Evolutionary conservation across 2,797 vertebrate species (phyloP), one percentile per base, ranked within the genome.

Genomic region (Malacoraja senta): DNA sequence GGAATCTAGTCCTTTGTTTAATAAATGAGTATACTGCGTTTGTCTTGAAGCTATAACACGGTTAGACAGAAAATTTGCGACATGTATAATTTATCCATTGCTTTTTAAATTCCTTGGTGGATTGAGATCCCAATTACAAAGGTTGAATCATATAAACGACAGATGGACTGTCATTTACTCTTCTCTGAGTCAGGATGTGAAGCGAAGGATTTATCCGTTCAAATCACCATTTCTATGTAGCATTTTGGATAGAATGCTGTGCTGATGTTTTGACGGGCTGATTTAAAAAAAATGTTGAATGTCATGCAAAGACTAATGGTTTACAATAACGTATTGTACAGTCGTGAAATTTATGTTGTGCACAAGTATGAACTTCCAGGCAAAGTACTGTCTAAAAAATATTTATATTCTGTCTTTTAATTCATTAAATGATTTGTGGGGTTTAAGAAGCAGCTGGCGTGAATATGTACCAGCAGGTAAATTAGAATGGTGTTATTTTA

Each of bases 401-500:
- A 68, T 32, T 58, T 88, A 65, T 19, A 88, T 68, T 32, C 15
- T 88, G 3, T 17, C 17, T 88, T 53, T 88, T 7, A 88, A 32
- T n/a, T 32, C 8, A 19, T 88, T 88, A 88, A 15, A 88, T 63
- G n/a, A 68, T 68, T 63, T 68, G 83, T 35, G 63, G 61, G 0
- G 63, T n/a, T 15, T 35, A 68, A 35, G 84, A 63, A 68, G 32
- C 63, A 65, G 84, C 17, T 88, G 61, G 32, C 65, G 24, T 65
- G 84, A n/a, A 68, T 88, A 63, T 88, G 17, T 68, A 35, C 63
- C 17, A 19, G 21, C n/a, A 29, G 61, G 63, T 88, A 32, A 68
- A 88, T 88, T 88, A 68, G 61, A 88, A 88, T 61, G 83, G 65
- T 88, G 84, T 68, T 68, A 88, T 88, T 88, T 88, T 88, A 88